Conservation (phyloP, 2,797 vertebrate species). For the Babyrousa celebensis region DNA sequence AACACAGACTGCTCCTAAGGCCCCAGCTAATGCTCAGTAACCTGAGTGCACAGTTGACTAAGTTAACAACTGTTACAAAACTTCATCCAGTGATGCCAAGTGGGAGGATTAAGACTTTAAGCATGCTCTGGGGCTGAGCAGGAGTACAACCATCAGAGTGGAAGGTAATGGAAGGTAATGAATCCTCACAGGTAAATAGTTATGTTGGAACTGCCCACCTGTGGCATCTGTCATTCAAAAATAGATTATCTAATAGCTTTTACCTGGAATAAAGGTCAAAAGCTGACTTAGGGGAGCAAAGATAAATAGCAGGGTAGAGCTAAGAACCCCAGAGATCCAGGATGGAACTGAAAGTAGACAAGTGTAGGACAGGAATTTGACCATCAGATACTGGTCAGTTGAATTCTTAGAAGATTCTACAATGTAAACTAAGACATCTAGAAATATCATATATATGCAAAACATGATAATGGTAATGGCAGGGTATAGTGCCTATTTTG, state of each 20-base stretch:
- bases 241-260: conserved; percentile 32
- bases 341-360: not conserved
- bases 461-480: conserved; percentile 13
- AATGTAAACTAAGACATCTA: not conserved
- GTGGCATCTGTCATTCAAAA: conserved; percentile 15
- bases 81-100: not conserved
- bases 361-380: not conserved
- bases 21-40: not conserved
- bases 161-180: not conserved
- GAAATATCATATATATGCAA: conserved; percentile 38
- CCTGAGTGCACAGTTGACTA: not conserved
- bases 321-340: not conserved
- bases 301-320: not conserved
- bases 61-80: not conserved
- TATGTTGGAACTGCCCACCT: not conserved
- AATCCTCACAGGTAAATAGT: conserved; percentile 56
- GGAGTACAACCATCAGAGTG: not conserved
- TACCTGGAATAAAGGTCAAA: conserved; percentile 41
- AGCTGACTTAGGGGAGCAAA: not conserved
- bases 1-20: not conserved
- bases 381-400: not conserved
- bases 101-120: conserved; percentile 41
- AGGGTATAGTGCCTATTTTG: not conserved
- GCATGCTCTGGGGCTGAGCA: not conserved
- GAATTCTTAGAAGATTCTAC: not conserved